Evolutionary conservation across 2,113 vertebrate species (phyloP).

Genomic region (Garra rufa): DNA sequence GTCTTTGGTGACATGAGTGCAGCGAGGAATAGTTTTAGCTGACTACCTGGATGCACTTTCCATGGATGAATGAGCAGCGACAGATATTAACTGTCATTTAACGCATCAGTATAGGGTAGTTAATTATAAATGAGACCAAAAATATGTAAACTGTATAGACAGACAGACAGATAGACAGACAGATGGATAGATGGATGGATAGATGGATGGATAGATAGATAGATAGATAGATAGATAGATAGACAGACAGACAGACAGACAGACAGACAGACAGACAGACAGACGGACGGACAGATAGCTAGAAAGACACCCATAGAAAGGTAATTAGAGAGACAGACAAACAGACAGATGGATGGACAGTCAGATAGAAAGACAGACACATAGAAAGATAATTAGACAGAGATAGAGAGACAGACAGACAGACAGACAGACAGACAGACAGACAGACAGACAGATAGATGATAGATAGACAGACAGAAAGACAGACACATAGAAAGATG

Average conservation of each 20-base stretch:
- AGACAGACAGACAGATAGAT: not conserved
- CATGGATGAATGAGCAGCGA: not conserved
- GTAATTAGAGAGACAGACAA: no score
- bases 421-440: not conserved
- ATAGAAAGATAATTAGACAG: no score
- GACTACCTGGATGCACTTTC: conserved; percentile 44
- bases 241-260: not conserved
- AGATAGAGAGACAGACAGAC: no score
- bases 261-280: not conserved
- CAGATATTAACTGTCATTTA: not conserved
- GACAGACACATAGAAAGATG: no score
- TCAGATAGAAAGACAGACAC: no score
- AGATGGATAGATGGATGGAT: not conserved
- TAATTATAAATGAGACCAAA: not conserved
- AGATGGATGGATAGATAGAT: not conserved
- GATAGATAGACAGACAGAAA: no score
- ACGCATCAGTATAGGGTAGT: not conserved
- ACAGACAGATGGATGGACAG: no score
- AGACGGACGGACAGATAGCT: no score
- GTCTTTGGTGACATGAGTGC: conserved; percentile 78
- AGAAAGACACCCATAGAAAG: no score
- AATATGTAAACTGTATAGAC: not conserved
- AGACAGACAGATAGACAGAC: not conserved
- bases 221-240: fast-evolving
- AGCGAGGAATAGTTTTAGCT: conserved; percentile 31